Conservation (phyloP, 2,888 invertebrate genomes). For the Gnatocerus cornutus region DNA sequence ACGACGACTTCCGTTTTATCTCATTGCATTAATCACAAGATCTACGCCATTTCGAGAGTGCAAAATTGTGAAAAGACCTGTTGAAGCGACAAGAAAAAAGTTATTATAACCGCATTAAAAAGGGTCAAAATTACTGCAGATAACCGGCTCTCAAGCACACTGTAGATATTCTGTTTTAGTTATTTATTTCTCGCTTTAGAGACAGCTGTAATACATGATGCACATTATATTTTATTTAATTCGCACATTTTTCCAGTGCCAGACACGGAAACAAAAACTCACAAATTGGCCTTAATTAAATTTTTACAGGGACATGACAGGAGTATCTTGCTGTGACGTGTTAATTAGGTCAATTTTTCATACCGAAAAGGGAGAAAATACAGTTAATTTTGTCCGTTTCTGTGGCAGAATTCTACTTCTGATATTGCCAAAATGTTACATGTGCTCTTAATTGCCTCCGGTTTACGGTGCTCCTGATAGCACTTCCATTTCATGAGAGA, state of each 20-base stretch:
- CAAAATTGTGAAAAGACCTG: conserved; percentile 10
- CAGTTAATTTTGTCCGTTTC: conserved; percentile 8
- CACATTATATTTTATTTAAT: conserved; percentile 4
- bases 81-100: neutral
- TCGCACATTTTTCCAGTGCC: conserved; percentile 6
- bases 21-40: conserved; percentile 37
- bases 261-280: conserved; percentile 2
- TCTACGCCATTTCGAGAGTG: neutral
- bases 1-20: conserved; percentile 23
- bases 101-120: conserved; percentile 2
- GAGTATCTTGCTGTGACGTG: conserved; percentile 35
- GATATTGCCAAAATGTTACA: conserved; percentile 7
- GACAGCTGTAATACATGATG: conserved; percentile 1
- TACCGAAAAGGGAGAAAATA: neutral
- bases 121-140: neutral
- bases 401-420: neutral
- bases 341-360: conserved; percentile 32
- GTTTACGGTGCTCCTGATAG: neutral
- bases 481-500: neutral
- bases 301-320: conserved; percentile 28
- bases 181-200: too few relatives aligned
- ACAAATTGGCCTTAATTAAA: conserved; percentile 11
- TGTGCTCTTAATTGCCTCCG: conserved; percentile 1
- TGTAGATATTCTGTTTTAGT: too few relatives aligned
- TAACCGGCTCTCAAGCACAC: too few relatives aligned